Evolutionary conservation across 1,140 invertebrate genomes (phyloP).

Genomic region (Heliothis virescens): DNA sequence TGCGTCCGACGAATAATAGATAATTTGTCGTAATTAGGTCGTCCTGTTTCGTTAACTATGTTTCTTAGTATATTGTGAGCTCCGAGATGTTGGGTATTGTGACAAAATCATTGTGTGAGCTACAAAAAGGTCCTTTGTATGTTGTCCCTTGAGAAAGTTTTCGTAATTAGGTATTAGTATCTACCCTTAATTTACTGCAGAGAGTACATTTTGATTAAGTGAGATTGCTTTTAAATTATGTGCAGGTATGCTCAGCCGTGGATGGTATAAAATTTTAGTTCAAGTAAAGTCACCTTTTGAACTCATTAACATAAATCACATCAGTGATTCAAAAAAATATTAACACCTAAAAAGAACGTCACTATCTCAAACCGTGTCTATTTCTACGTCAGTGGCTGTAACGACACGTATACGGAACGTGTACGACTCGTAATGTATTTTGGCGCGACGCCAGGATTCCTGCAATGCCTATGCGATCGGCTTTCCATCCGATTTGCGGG

Average conservation of each 20-base stretch:
- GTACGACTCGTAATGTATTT: conserved; percentile 47
- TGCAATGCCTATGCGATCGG: conserved; percentile 47
- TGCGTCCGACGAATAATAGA: conserved; percentile 1
- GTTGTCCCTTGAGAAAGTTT: no score
- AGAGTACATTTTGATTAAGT: no score
- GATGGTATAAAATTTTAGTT: no score
- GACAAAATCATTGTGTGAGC: background rate
- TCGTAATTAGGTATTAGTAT: no score
- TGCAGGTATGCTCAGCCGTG: no score
- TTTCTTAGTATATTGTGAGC: conserved; percentile 10
- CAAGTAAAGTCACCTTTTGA: no score
- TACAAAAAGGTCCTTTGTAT: background rate
- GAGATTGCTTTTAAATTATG: no score
- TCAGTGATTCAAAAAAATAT: background rate
- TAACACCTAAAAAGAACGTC: background rate
- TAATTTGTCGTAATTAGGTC: conserved; percentile 31
- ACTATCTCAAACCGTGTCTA: conserved; percentile 41
- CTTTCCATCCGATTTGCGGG: conserved; percentile 52
- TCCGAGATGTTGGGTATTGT: conserved; percentile 1
- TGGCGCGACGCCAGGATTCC: conserved; percentile 47
- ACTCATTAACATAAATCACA: background rate
- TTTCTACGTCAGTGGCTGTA: conserved; percentile 29
- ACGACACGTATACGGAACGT: conserved; percentile 45
- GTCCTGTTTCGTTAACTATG: conserved; percentile 6
- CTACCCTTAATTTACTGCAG: no score